These are phyloP conservation scores for Drosophila formosana DNA, from an alignment of 2,888 invertebrate genomes.

Conservation along the genomic window DNA sequence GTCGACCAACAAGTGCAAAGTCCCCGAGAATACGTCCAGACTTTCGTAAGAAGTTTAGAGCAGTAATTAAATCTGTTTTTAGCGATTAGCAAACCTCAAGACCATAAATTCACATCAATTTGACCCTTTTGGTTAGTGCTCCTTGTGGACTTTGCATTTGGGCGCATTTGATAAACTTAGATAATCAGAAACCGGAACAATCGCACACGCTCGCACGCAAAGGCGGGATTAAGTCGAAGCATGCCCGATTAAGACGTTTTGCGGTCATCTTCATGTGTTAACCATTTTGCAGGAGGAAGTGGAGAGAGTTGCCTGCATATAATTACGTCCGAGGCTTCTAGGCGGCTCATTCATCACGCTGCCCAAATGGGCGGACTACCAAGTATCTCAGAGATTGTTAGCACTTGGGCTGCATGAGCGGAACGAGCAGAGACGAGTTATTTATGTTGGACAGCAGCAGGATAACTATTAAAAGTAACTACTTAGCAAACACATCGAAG, in stretches of 20 bases:
- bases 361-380: slow-evolving; percentile 44
- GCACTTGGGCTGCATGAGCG: slow-evolving; percentile 53
- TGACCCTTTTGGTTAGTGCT: slow-evolving; percentile 37
- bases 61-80: slow-evolving; percentile 51
- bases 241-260: slow-evolving; percentile 73
- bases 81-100: slow-evolving; percentile 36
- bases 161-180: slow-evolving; percentile 43
- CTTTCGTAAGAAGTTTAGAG: slow-evolving; percentile 5
- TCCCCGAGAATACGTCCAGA: slow-evolving; percentile 1
- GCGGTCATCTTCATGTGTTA: slow-evolving; percentile 55
- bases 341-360: slow-evolving; percentile 49
- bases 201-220: neutral
- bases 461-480: slow-evolving; percentile 80
- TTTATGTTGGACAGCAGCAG: slow-evolving; percentile 66
- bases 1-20: neutral
- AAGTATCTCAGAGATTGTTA: slow-evolving; percentile 77
- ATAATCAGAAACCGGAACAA: slow-evolving; percentile 17
- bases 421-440: slow-evolving; percentile 54
- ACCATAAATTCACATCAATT: slow-evolving; percentile 37
- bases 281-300: too few relatives aligned
- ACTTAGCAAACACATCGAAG: slow-evolving; percentile 72
- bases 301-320: slow-evolving; percentile 59
- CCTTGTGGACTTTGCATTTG: slow-evolving; percentile 3
- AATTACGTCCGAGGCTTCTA: slow-evolving; percentile 54
- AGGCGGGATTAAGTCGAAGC: slow-evolving; percentile 13